Conservation (phyloP, 2,797 vertebrate species). For the Ptychobarbus kaznakovi region DNA sequence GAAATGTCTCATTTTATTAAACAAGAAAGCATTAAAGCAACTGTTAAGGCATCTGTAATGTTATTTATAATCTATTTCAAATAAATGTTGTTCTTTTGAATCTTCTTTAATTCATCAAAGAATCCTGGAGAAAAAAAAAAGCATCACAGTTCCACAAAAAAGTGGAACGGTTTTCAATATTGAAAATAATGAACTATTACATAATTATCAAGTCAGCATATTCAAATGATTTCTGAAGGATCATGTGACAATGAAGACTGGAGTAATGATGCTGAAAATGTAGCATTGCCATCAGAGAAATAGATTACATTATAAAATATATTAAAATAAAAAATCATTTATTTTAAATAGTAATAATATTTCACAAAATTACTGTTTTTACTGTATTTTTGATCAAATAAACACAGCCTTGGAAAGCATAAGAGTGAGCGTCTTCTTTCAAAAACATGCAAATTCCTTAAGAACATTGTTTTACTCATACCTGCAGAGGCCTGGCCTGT, state of each 20-base stretch:
- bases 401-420: not conserved
- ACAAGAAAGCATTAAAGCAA: not conserved
- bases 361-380: not conserved
- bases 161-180: not conserved
- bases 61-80: too few relatives aligned
- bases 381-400: not conserved
- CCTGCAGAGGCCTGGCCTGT: conserved; percentile 95
- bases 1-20: not conserved
- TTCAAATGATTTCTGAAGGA: not conserved
- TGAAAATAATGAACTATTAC: not conserved
- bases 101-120: not conserved
- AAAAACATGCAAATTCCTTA: not conserved
- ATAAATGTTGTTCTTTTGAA: too few relatives aligned
- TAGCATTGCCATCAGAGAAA: not conserved
- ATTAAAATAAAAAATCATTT: not conserved
- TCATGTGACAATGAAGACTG: not conserved
- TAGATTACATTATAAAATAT: not conserved
- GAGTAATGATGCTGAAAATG: not conserved
- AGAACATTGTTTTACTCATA: conserved; percentile 62
- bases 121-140: not conserved
- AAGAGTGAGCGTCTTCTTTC: not conserved
- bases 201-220: not conserved
- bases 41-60: too few relatives aligned
- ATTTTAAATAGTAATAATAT: not conserved
- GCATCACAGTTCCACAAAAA: not conserved